Evolutionary conservation across 2,888 invertebrate species (phyloP).

Genomic region (Opisthograptis luteolata): DNA sequence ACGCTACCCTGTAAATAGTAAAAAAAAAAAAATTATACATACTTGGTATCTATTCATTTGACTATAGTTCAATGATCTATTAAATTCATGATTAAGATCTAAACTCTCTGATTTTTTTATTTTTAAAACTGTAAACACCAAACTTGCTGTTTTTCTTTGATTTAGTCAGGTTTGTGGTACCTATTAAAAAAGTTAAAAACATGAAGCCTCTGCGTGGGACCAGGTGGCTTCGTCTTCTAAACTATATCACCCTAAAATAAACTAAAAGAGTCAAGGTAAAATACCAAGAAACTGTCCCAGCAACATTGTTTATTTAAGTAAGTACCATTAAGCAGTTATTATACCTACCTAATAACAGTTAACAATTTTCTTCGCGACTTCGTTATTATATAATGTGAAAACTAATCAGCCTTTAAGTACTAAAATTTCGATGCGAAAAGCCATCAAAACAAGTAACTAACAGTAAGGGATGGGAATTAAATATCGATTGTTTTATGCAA

Average conservation of each 20-base stretch:
- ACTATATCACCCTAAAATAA: neutral
- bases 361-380: conserved; percentile 30
- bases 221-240: neutral
- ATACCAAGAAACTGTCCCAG: conserved; percentile 1
- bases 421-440: conserved; percentile 39
- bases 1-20: too few relatives aligned
- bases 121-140: too few relatives aligned
- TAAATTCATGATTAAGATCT: too few relatives aligned
- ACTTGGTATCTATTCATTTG: too few relatives aligned
- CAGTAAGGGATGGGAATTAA: conserved; percentile 1
- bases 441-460: conserved; percentile 42
- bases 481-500: too few relatives aligned
- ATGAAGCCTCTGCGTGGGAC: neutral
- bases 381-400: conserved; percentile 34
- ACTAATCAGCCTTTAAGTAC: conserved; percentile 36
- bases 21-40: too few relatives aligned
- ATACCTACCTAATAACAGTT: conserved; percentile 12
- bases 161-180: too few relatives aligned
- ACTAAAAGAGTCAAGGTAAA: conserved; percentile 3
- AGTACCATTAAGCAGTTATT: conserved; percentile 12
- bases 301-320: conserved; percentile 1
- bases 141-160: too few relatives aligned
- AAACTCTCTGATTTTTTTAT: too few relatives aligned
- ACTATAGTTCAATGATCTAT: too few relatives aligned
- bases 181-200: too few relatives aligned